These are phyloP conservation scores for Agrypnia vestita DNA, from an alignment of 1,140 invertebrate genomes.

Conservation along the genomic window DNA sequence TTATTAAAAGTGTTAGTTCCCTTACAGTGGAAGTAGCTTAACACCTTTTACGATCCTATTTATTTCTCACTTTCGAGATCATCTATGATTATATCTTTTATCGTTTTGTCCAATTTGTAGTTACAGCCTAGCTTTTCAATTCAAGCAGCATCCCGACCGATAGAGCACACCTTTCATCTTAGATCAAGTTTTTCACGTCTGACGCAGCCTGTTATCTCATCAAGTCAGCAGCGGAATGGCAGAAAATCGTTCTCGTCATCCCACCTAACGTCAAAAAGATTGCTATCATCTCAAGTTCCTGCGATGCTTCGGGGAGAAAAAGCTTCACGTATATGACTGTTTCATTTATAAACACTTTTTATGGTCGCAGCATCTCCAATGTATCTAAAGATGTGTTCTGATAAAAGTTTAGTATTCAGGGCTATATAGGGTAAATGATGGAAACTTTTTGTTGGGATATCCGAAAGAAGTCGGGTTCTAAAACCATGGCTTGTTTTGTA, in stretches of 20 bases:
- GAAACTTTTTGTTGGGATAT: not conserved
- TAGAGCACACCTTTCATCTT: not conserved
- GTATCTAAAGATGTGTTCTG: conserved; percentile 7
- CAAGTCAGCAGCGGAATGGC: not conserved
- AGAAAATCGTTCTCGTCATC: conserved; percentile 1
- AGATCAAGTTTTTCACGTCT: not conserved
- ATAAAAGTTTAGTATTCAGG: not conserved
- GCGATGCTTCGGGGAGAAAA: not conserved
- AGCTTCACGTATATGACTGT: not conserved
- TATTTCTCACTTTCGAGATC: no score
- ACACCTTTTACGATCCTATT: no score
- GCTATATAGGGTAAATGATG: not conserved
- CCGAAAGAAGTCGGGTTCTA: not conserved
- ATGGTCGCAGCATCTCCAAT: conserved; percentile 9
- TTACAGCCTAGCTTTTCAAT: not conserved
- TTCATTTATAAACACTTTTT: conserved; percentile 16
- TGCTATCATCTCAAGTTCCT: conserved; percentile 6
- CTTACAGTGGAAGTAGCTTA: no score
- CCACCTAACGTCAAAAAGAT: conserved; percentile 5
- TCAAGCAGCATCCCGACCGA: not conserved
- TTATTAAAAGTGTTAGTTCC: no score
- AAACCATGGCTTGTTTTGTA: no score
- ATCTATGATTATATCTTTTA: no score
- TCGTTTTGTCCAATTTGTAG: no score
- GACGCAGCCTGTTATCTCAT: not conserved